phyloP scores from a whole-genome alignment of 2,113 vertebrate species.

The Nymphicus hollandicus region DNA sequence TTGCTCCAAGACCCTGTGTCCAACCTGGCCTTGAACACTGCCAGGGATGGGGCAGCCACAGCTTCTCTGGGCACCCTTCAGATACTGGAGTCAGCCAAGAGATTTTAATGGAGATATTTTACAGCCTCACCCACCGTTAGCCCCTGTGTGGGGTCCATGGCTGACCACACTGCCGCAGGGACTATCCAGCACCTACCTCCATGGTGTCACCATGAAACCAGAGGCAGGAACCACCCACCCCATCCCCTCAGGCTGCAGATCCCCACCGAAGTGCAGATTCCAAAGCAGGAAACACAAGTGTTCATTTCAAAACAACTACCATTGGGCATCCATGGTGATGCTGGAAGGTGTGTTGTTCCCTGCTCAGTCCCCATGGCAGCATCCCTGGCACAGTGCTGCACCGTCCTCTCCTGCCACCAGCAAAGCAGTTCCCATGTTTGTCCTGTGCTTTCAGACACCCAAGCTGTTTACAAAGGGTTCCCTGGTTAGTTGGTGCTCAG shows the following conservation, averaged over 20 bases:
- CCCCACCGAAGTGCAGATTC: background rate
- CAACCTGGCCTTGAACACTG: background rate
- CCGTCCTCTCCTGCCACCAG: background rate
- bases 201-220: background rate
- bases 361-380: background rate
- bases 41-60: background rate
- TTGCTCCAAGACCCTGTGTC: background rate
- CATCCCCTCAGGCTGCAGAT: background rate
- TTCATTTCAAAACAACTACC: background rate
- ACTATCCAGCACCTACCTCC: background rate
- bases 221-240: background rate
- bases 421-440: background rate
- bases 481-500: background rate
- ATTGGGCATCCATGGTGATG: background rate
- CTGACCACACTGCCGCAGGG: accelerated
- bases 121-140: accelerated
- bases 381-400: accelerated
- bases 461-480: background rate
- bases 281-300: background rate
- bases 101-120: background rate
- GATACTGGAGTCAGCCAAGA: background rate
- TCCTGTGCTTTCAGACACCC: background rate
- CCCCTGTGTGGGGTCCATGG: accelerated
- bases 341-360: background rate
- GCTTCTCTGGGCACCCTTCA: background rate